Evolutionary conservation across 2,113 vertebrate genomes (phyloP).

Genomic region (Suncus etruscus): DNA sequence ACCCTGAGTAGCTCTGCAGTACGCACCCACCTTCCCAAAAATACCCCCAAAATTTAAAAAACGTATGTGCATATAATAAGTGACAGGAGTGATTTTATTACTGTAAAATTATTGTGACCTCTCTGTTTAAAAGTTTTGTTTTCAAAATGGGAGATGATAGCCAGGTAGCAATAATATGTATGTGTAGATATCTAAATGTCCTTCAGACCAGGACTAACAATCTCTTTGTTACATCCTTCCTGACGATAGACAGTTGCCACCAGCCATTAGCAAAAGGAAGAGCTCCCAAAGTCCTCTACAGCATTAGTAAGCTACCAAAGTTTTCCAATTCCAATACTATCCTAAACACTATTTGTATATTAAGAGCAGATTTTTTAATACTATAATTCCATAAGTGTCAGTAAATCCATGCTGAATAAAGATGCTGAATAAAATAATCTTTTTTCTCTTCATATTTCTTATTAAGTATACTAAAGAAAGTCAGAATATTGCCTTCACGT

Average conservation of each 20-base stretch:
- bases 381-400: conserved; percentile 22
- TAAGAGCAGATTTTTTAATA: neutral
- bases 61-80: neutral
- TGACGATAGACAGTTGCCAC: conserved; percentile 67
- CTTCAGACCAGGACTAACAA: conserved; percentile 65
- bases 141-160: conserved; percentile 41
- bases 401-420: conserved; percentile 14
- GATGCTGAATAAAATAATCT: neutral
- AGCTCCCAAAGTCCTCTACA: neutral
- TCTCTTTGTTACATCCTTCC: conserved; percentile 29
- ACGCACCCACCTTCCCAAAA: no score
- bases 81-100: neutral
- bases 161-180: neutral
- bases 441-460: neutral
- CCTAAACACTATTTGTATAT: neutral
- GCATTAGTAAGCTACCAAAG: conserved; percentile 35
- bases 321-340: conserved; percentile 54
- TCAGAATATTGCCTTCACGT: conserved; percentile 20
- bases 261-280: conserved; percentile 29
- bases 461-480: conserved; percentile 44
- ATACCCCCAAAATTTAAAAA: conserved; percentile 11
- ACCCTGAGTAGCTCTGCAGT: no score
- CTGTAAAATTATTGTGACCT: neutral
- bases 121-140: conserved; percentile 61
- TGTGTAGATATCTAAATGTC: conserved; percentile 23